These are phyloP conservation scores for Brevipalpus yothersi DNA, from an alignment of 1,140 invertebrate species.

Conservation along the genomic window DNA sequence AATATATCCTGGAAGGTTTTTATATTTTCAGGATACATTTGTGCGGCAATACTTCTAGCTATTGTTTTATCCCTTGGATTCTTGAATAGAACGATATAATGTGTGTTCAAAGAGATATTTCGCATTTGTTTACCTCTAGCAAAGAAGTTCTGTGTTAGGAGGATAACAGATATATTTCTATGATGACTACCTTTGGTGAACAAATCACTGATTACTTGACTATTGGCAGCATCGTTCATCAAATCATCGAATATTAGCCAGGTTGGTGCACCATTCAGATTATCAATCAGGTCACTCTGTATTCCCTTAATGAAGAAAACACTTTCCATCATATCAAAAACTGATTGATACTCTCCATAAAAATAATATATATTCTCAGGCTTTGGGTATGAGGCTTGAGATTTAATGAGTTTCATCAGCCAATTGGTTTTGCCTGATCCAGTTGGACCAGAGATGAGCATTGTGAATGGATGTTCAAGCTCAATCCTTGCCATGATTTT, in stretches of 20 bases:
- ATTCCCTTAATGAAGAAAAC: neutral
- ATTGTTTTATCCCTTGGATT: neutral
- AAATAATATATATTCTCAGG: neutral
- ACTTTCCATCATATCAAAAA: neutral
- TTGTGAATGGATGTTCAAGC: too few species aligned
- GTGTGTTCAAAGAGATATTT: neutral
- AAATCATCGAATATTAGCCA: neutral
- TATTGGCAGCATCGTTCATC: constrained; percentile 1
- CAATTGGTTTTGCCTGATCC: too few species aligned
- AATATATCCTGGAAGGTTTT: neutral
- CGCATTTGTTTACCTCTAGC: neutral
- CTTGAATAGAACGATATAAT: neutral
- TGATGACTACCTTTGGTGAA: neutral
- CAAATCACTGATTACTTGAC: neutral
- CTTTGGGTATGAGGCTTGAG: neutral
- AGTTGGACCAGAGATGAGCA: too few species aligned
- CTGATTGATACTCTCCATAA: neutral
- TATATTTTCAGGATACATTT: neutral
- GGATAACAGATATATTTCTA: neutral
- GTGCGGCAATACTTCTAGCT: neutral
- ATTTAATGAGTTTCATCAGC: too few species aligned
- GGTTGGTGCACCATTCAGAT: neutral
- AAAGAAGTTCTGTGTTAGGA: neutral
- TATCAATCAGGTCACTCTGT: neutral
- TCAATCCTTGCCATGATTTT: too few species aligned